Percentiles rank a stretch among this genome's conserved stretches.
phyloP scores from a whole-genome alignment of 1,140 invertebrate species.

The Pseudachorutes palmiensis region DNA sequence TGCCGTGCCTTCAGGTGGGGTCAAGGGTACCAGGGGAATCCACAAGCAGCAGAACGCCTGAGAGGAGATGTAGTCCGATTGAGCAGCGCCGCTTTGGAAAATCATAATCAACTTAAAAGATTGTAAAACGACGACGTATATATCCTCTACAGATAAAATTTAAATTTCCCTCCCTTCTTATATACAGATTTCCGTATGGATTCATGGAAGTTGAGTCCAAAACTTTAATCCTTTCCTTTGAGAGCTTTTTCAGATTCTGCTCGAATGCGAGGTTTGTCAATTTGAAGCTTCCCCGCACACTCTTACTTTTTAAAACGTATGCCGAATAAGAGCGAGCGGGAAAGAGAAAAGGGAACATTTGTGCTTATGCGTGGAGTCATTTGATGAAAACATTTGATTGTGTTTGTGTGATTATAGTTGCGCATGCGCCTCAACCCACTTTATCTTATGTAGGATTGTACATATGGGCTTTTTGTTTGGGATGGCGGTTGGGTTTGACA shows the following conservation, averaged over 20 bases:
- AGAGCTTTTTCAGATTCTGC: too few species aligned
- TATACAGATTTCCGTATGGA: too few species aligned
- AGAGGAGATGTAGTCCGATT: conserved; percentile 28
- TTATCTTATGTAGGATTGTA: background rate
- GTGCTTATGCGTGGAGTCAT: too few species aligned
- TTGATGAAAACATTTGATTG: background rate
- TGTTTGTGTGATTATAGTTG: background rate
- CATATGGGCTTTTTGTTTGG: background rate
- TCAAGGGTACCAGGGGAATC: conserved; percentile 22
- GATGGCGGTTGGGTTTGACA: too few species aligned
- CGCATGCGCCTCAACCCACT: background rate
- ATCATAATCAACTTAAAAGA: conserved; percentile 9
- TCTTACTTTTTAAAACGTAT: background rate
- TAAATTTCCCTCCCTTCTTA: too few species aligned
- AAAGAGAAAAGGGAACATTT: too few species aligned
- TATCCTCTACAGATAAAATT: too few species aligned
- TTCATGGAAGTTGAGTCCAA: too few species aligned
- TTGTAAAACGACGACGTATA: background rate
- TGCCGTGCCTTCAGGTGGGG: background rate
- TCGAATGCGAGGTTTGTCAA: too few species aligned
- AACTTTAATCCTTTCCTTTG: too few species aligned
- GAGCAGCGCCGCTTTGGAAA: conserved; percentile 31
- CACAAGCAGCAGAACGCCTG: conserved; percentile 33
- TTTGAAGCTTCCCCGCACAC: too few species aligned
- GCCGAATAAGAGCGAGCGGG: background rate